Conservation (phyloP, 2,888 invertebrate genomes). For the Chelonus formosanus region DNA sequence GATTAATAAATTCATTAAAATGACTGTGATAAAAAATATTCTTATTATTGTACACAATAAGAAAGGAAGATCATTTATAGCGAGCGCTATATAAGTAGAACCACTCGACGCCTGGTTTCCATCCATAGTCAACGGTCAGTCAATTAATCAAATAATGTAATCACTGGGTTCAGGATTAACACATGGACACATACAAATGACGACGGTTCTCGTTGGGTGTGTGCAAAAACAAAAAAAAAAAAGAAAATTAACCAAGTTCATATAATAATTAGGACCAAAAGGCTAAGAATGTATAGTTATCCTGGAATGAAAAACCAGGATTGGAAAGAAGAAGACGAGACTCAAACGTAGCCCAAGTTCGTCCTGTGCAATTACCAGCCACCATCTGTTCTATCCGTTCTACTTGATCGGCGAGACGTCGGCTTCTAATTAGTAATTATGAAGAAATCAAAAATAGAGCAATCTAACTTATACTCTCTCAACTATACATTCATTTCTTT, state of each 20-base stretch:
- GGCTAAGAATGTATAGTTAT: slow-evolving; percentile 16
- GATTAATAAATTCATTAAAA: neutral
- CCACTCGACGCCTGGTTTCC: neutral
- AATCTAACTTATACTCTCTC: slow-evolving; percentile 26
- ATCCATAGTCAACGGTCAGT: slow-evolving; percentile 18
- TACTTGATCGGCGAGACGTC: slow-evolving; percentile 47
- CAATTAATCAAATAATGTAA: slow-evolving; percentile 40
- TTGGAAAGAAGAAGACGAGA: slow-evolving; percentile 17
- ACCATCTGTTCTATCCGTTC: slow-evolving; percentile 48
- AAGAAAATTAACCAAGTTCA: slow-evolving; percentile 28
- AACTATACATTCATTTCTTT: slow-evolving; percentile 12
- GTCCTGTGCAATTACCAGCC: slow-evolving; percentile 47
- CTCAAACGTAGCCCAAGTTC: slow-evolving; percentile 32
- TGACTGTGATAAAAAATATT: neutral
- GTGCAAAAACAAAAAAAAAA: slow-evolving; percentile 13
- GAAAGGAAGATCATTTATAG: neutral
- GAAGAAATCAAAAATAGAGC: slow-evolving; percentile 50
- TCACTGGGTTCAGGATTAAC: slow-evolving; percentile 35
- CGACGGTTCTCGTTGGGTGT: slow-evolving; percentile 3
- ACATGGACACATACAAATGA: slow-evolving; percentile 33
- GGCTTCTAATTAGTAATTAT: slow-evolving; percentile 51
- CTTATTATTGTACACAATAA: too few species aligned
- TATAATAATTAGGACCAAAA: slow-evolving; percentile 17
- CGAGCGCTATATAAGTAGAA: neutral
- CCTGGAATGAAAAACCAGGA: slow-evolving; percentile 20